Evolutionary conservation across 1,140 invertebrate species (phyloP).

Genomic region (Zaprionus taronus): DNA sequence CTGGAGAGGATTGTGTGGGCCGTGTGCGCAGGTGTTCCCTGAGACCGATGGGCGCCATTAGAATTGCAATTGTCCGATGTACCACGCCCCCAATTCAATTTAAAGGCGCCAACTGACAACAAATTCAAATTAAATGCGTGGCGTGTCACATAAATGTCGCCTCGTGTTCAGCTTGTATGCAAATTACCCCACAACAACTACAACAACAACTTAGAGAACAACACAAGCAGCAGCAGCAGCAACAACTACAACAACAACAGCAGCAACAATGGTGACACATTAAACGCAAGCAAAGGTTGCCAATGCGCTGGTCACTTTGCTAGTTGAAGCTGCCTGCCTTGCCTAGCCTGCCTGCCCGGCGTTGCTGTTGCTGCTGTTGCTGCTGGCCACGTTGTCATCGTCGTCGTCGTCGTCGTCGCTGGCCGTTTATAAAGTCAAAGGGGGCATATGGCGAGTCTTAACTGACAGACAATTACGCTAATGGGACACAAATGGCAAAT

Average conservation of each 20-base stretch:
- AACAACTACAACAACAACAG: conserved; percentile 20
- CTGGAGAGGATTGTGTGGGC: conserved; percentile 59
- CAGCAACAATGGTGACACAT: conserved; percentile 69
- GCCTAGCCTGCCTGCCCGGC: background rate
- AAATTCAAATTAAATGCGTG: conserved; percentile 58
- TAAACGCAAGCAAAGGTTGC: conserved; percentile 74
- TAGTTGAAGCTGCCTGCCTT: background rate
- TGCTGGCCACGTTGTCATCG: conserved; percentile 36
- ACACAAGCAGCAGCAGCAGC: conserved; percentile 30
- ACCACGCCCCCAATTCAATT: conserved; percentile 63
- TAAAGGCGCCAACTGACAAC: conserved; percentile 64
- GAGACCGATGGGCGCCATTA: conserved; percentile 76
- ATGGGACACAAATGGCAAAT: conserved; percentile 84
- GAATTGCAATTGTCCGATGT: conserved; percentile 38
- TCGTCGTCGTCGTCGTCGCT: conserved; percentile 27
- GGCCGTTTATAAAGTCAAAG: conserved; percentile 69
- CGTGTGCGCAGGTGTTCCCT: conserved; percentile 67
- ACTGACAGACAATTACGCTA: conserved; percentile 82
- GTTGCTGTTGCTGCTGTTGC: background rate
- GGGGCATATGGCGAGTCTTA: conserved; percentile 66
- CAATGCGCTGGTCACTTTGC: conserved; percentile 27
- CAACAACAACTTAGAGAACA: conserved; percentile 22
- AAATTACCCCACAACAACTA: conserved; percentile 44
- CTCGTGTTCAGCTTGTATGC: conserved; percentile 49
- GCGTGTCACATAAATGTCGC: conserved; percentile 54